Conservation (phyloP, 2,113 vertebrate species). For the Aramus guarauna region DNA sequence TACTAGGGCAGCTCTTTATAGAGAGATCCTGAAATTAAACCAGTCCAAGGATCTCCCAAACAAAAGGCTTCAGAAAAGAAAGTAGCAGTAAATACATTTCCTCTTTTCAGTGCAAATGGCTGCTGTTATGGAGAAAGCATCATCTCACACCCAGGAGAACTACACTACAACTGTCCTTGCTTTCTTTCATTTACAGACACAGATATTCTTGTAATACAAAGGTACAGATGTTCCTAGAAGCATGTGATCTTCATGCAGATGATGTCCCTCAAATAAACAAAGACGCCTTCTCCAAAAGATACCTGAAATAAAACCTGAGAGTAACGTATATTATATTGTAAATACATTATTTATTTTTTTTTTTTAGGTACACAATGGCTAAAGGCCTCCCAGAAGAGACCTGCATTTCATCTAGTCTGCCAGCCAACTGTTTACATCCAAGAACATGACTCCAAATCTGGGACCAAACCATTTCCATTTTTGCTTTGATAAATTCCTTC, state of each 20-base stretch:
- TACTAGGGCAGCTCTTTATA: not conserved
- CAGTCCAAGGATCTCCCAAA: not conserved
- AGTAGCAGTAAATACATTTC: not conserved
- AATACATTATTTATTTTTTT: not conserved
- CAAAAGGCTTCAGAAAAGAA: not conserved
- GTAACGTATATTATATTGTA: not conserved
- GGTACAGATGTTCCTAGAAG: not conserved
- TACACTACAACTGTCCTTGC: not conserved
- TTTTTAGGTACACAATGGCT: not conserved
- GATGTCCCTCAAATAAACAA: not conserved
- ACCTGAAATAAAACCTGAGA: not conserved
- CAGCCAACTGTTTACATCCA: not conserved
- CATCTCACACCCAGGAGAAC: not conserved
- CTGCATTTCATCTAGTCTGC: not conserved
- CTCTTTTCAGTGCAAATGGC: not conserved
- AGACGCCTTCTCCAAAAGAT: not conserved
- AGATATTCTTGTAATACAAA: not conserved
- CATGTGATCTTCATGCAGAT: not conserved
- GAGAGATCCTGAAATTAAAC: not conserved
- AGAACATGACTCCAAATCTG: not conserved
- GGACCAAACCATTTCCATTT: not conserved
- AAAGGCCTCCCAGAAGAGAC: not conserved
- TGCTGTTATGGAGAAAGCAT: not conserved
- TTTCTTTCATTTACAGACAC: not conserved
- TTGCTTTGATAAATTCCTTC: not conserved